phyloP scores from a whole-genome alignment of 2,797 vertebrate genomes.

The Gastrophryne carolinensis region DNA sequence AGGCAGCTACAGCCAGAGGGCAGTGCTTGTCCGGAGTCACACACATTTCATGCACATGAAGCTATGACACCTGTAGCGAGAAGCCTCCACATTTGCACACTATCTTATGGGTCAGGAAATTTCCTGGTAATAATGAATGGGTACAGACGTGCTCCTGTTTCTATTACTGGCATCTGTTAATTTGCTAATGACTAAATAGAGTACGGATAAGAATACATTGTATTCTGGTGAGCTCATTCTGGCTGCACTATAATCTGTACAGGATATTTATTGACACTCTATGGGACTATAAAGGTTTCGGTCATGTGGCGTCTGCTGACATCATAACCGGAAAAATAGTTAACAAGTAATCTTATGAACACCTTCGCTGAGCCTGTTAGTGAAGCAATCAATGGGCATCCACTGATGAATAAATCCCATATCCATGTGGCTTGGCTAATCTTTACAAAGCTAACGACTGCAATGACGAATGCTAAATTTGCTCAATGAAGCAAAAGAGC shows the following conservation, averaged over 20 bases:
- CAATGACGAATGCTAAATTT: too few relatives aligned
- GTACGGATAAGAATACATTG: slow-evolving; percentile 10
- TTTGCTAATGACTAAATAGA: slow-evolving; percentile 37
- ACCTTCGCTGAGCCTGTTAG: background rate
- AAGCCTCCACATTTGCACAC: background rate
- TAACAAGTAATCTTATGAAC: slow-evolving; percentile 5
- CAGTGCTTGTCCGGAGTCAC: slow-evolving; percentile 1
- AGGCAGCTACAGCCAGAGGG: slow-evolving; percentile 6
- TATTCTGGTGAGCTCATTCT: slow-evolving; percentile 15
- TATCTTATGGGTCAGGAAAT: slow-evolving; percentile 14
- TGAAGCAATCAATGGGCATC: background rate
- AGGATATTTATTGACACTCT: slow-evolving; percentile 2
- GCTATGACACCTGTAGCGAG: background rate
- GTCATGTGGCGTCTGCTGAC: slow-evolving; percentile 18
- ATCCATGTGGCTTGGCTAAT: too few relatives aligned
- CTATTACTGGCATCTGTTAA: slow-evolving; percentile 37
- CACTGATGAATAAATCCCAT: background rate
- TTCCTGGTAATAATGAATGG: slow-evolving; percentile 5
- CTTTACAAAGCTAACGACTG: too few relatives aligned
- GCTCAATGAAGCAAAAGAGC: too few relatives aligned
- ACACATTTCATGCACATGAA: background rate
- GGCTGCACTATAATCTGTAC: slow-evolving; percentile 10
- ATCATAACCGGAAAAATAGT: background rate
- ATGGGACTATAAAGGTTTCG: slow-evolving; percentile 27
- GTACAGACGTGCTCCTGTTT: slow-evolving; percentile 5